phyloP scores from a whole-genome alignment of 2,888 invertebrate genomes.

The Suillia variegata region DNA sequence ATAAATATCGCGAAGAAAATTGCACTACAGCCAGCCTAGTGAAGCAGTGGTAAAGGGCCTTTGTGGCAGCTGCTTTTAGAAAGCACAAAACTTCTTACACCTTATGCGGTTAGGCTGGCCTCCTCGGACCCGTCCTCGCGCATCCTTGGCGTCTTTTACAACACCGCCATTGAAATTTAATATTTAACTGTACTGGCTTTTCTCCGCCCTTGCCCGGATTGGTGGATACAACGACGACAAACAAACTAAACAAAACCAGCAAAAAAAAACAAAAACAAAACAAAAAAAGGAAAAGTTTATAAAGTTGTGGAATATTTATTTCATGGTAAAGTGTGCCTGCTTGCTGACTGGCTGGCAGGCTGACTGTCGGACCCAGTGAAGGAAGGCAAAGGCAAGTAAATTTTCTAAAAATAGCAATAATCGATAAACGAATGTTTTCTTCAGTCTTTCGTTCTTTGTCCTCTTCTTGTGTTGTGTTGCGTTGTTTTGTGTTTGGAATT shows the following conservation, averaged over 20 bases:
- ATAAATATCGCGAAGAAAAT: too few relatives aligned
- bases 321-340: conserved; percentile 19
- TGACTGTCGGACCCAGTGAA: too few relatives aligned
- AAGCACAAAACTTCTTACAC: too few relatives aligned
- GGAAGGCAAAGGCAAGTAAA: conserved; percentile 47
- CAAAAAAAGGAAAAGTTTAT: conserved; percentile 9
- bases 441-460: conserved; percentile 31
- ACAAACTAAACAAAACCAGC: conserved; percentile 15
- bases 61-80: too few relatives aligned
- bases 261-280: conserved; percentile 19
- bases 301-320: conserved; percentile 29
- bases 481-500: conserved; percentile 12
- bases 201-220: background rate
- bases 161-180: background rate
- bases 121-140: too few relatives aligned
- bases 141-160: background rate
- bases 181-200: background rate
- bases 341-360: too few relatives aligned
- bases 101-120: too few relatives aligned
- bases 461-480: conserved; percentile 25
- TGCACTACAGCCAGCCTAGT: too few relatives aligned
- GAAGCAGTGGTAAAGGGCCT: too few relatives aligned
- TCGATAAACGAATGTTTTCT: conserved; percentile 55
- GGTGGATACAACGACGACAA: conserved; percentile 7
- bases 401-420: conserved; percentile 58